Evolutionary conservation across 2,113 vertebrate species (phyloP).

Genomic region (Bettongia penicillata): DNA sequence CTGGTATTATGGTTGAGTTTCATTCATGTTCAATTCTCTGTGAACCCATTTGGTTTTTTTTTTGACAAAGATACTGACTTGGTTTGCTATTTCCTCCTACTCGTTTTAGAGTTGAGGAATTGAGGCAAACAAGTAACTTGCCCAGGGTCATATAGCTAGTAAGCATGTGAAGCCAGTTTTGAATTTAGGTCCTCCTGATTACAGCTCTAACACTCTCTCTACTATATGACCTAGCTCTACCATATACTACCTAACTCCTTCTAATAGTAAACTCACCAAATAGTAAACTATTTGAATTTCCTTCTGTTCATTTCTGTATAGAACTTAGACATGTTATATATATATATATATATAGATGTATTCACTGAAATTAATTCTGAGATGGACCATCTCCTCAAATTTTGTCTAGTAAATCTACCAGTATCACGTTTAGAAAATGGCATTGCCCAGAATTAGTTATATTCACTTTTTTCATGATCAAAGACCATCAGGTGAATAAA

Average conservation of each 20-base stretch:
- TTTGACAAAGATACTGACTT: not conserved
- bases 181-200: not conserved
- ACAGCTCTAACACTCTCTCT: not conserved
- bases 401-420: not conserved
- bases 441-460: not conserved
- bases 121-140: not conserved
- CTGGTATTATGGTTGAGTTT: not conserved
- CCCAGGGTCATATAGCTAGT: not conserved
- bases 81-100: not conserved
- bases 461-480: not conserved
- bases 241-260: not conserved
- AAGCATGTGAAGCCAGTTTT: not conserved
- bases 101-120: not conserved
- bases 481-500: not conserved
- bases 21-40: not conserved
- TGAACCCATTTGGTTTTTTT: not conserved
- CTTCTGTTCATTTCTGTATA: not conserved
- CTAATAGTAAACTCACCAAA: not conserved
- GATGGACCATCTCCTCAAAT: not conserved
- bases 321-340: not conserved
- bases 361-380: not conserved
- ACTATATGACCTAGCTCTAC: not conserved
- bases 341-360: not conserved
- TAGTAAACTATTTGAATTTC: not conserved
- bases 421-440: not conserved